Percentiles rank a stretch among this genome's conserved stretches.
Conservation (phyloP, 2,888 invertebrate genomes). For the Zootermopsis nevadensis region DNA sequence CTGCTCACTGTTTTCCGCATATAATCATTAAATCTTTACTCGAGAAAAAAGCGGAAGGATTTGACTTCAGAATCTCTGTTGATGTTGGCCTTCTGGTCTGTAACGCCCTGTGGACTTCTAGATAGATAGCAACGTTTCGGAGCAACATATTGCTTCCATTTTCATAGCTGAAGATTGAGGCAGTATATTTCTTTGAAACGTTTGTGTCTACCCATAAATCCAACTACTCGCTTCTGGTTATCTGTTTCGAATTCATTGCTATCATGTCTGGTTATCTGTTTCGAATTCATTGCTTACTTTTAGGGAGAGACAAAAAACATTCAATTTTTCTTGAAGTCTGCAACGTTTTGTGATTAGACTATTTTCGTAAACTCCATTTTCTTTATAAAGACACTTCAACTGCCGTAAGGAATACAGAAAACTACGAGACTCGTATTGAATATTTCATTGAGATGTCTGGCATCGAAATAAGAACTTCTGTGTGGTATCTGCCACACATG, state of each 20-base stretch:
- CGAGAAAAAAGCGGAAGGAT: no score
- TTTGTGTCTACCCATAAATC: neutral
- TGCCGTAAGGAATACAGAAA: neutral
- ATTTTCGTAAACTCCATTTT: neutral
- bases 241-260: neutral
- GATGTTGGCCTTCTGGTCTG: no score
- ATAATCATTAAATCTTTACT: no score
- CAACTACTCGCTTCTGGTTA: no score
- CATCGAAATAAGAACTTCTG: neutral
- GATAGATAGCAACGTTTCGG: no score
- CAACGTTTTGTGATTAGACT: neutral
- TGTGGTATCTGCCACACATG: neutral
- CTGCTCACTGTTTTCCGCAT: no score
- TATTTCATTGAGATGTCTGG: slow-evolving; percentile 4
- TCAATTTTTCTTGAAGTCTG: neutral
- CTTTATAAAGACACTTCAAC: neutral
- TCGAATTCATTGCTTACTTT: neutral
- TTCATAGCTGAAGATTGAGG: no score
- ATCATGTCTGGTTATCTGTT: no score
- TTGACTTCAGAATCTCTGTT: no score
- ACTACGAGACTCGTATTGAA: neutral
- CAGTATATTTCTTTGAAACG: no score
- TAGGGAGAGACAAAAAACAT: neutral
- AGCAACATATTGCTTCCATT: no score
- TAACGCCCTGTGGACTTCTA: no score